phyloP scores from a whole-genome alignment of 2,113 vertebrate genomes.

The Tylochromis polylepis region DNA sequence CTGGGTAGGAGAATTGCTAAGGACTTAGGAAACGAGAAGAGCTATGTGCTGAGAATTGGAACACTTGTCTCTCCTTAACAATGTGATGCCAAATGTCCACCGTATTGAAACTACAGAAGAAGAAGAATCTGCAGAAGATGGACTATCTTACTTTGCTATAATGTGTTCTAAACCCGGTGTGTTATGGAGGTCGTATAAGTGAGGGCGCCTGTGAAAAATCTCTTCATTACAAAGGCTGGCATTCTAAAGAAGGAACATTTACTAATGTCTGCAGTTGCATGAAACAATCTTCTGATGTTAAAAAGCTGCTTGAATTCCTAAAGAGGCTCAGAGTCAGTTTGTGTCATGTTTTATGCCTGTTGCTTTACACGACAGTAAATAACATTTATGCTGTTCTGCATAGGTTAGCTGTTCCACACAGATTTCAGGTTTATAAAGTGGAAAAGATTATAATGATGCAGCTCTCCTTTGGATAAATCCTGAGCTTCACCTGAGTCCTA shows the following conservation, averaged over 20 bases:
- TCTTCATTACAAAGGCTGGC: background rate
- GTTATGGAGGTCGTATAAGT: background rate
- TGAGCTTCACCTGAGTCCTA: background rate
- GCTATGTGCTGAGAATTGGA: background rate
- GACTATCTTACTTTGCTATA: background rate
- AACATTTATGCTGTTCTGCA: background rate
- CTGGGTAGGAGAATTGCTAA: background rate
- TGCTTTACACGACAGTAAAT: background rate
- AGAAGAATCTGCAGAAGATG: background rate
- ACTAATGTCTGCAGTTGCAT: background rate
- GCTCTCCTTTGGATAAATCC: background rate
- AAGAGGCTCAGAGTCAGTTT: background rate
- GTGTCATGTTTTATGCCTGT: background rate
- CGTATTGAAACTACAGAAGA: background rate
- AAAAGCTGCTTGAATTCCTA: background rate
- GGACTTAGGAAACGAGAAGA: background rate
- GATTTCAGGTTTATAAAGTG: background rate
- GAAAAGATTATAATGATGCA: background rate
- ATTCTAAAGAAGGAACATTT: background rate
- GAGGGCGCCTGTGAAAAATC: background rate
- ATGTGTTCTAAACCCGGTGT: background rate
- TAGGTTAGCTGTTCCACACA: background rate
- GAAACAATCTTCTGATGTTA: background rate
- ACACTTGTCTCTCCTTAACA: background rate
- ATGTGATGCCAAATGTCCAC: background rate